Conservation (phyloP, 2,113 vertebrate species). For the Collichthys lucidus region DNA sequence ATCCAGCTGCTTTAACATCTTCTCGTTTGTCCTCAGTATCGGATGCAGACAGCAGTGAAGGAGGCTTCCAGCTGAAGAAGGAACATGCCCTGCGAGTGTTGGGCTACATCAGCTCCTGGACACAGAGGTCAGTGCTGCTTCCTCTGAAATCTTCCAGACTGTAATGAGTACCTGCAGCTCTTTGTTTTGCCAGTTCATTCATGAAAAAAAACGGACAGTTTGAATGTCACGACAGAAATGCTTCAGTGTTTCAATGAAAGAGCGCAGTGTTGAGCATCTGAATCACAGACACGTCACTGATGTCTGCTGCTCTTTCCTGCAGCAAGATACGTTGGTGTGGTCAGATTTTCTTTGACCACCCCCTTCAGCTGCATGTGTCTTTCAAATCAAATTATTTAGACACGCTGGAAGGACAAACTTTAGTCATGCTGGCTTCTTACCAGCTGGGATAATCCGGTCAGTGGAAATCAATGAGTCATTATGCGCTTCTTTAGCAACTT, state of each 20-base stretch:
- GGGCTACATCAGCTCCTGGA: slow-evolving; percentile 99
- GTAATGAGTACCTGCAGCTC: background rate
- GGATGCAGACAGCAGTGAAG: slow-evolving; percentile 95
- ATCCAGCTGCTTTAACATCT: background rate
- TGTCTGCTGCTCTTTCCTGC: background rate
- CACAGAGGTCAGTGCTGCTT: slow-evolving; percentile 90
- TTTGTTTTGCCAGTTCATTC: background rate
- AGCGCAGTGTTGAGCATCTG: background rate
- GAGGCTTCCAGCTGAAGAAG: slow-evolving; percentile 97
- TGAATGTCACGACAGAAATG: background rate
- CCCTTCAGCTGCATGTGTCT: background rate
- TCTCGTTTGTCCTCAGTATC: slow-evolving; percentile 87
- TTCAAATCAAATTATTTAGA: background rate
- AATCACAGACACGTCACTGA: background rate
- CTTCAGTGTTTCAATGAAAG: background rate
- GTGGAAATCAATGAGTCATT: background rate
- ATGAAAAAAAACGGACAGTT: background rate
- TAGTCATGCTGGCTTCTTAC: background rate
- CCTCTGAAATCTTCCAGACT: background rate
- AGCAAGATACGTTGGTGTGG: background rate
- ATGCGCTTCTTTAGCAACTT: background rate
- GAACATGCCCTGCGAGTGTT: slow-evolving; percentile 98
- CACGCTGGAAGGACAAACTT: background rate
- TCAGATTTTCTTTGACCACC: background rate
- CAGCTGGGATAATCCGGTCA: background rate